phyloP scores from a whole-genome alignment of 2,113 vertebrate species.

The Ageneiosus marmoratus region DNA sequence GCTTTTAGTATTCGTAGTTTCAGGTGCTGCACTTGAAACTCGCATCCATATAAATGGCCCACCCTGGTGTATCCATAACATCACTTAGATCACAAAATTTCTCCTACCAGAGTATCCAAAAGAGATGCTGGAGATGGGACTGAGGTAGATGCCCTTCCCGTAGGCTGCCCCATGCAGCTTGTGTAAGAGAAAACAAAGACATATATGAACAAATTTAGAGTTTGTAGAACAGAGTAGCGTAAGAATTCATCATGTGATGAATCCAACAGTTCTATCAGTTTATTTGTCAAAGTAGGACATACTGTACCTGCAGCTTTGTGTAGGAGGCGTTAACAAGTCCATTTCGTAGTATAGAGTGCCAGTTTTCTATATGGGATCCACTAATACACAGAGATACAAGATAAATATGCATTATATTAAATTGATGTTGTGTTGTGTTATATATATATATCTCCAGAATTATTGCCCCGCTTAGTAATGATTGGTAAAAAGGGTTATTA shows the following conservation, averaged over 20 bases:
- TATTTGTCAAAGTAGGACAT: constrained; percentile 70
- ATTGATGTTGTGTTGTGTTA: not conserved
- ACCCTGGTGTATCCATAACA: too few species aligned
- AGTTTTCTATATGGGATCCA: constrained; percentile 99
- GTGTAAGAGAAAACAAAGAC: constrained; percentile 70
- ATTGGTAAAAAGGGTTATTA: not conserved
- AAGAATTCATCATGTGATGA: not conserved
- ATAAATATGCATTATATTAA: not conserved
- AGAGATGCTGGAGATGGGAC: constrained; percentile 96
- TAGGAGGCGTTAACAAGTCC: constrained; percentile 99
- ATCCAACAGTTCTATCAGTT: constrained; percentile 62
- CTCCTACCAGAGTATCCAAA: constrained; percentile 98
- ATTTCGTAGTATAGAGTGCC: constrained; percentile 98
- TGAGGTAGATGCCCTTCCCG: constrained; percentile 98
- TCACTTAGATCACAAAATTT: not conserved
- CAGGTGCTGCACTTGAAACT: too few species aligned
- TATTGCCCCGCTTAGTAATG: not conserved
- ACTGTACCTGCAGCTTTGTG: constrained; percentile 81
- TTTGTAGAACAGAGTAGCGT: constrained; percentile 20
- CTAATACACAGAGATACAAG: constrained; percentile 64
- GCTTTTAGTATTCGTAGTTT: too few species aligned
- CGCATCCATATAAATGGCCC: too few species aligned
- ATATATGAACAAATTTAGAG: not conserved
- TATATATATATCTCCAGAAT: not conserved
- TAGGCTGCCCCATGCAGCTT: constrained; percentile 98